Evolutionary conservation across 2,888 invertebrate species (phyloP), one percentile per base, ranked within the genome.

Genomic region (Macrophya annulata): DNA sequence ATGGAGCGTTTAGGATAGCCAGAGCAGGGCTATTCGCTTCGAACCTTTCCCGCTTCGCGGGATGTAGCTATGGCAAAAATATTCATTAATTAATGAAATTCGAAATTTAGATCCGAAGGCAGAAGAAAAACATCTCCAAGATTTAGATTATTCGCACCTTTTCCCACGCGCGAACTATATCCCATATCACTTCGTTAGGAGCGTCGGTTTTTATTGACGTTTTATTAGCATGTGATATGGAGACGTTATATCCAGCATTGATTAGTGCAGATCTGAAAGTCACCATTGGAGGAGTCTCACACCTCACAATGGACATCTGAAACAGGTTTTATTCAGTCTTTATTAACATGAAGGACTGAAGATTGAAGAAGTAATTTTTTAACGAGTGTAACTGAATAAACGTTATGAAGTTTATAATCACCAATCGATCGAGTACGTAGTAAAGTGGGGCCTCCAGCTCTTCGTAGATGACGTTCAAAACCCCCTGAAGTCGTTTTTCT

Each of bases 121-220:
- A 65, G 37, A 45, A 72, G 43, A 55, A 4, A 48, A 83, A 55
- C 25, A 72, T 21, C 71, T 59, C 31, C 10, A 37, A n/a, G 25
- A 31, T 51, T 79, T 43, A 31, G 17, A 15, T 21, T 4, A 84
- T 10, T 15, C 40, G 68, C 68, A 89, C 88, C 87, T 95, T 95
- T 88, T 96, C 96, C 98, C 98, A 98, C 74, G 96, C 95, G 86
- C 98, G 94, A 89, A 99, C 95, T 85, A 99, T 96, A 93, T 99
- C 99, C 99, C 99, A 99, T 25, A 99, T 91, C 12, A 99, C 95
- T 1, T 94, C 93, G 62, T 96, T 94, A 0, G 99, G 98, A 4
- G 99, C 99, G 92, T 97, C 95, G 0, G 99, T 99, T 94, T 99
- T 99, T 37, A 99, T 94, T 0, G 99, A 98, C 88, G 96, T 96